Evolutionary conservation across 64 coral and sea anemone species (phyloP).

Genomic region (Pachyseris speciosa): DNA sequence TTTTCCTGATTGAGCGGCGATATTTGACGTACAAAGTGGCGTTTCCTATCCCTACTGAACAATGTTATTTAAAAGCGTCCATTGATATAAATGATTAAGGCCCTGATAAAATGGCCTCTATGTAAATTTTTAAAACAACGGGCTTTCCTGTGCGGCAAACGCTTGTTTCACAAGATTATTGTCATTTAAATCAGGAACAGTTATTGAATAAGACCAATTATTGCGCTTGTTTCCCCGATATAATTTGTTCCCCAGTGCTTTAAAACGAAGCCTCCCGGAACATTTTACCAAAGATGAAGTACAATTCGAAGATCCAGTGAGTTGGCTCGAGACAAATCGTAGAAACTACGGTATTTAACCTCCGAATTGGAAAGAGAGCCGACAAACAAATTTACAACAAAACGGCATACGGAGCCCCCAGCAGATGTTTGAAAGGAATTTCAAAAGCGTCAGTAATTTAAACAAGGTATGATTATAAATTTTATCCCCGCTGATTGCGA

Average conservation of each 20-base stretch:
- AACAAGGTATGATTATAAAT: background rate
- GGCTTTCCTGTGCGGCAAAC: background rate
- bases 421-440: background rate
- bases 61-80: background rate
- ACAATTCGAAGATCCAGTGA: background rate
- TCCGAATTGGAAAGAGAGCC: background rate
- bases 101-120: background rate
- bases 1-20: background rate
- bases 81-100: conserved; percentile 20
- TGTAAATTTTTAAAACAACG: background rate
- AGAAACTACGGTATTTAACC: background rate
- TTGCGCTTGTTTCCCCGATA: background rate
- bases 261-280: background rate
- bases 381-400: background rate
- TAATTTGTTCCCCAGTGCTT: background rate
- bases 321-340: too few relatives aligned
- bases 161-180: background rate
- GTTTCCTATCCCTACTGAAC: background rate
- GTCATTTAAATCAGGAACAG: conserved; percentile 1
- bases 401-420: background rate
- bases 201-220: conserved; percentile 4
- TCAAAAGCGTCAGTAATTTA: background rate
- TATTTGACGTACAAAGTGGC: background rate
- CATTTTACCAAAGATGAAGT: background rate
- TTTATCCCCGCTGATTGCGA: background rate